A percentile compares a stretch with the other conserved stretches of the same genome.
These are phyloP conservation scores for Pituophis catenifer DNA, from an alignment of 2,113 vertebrate genomes.

Conservation along the genomic window DNA sequence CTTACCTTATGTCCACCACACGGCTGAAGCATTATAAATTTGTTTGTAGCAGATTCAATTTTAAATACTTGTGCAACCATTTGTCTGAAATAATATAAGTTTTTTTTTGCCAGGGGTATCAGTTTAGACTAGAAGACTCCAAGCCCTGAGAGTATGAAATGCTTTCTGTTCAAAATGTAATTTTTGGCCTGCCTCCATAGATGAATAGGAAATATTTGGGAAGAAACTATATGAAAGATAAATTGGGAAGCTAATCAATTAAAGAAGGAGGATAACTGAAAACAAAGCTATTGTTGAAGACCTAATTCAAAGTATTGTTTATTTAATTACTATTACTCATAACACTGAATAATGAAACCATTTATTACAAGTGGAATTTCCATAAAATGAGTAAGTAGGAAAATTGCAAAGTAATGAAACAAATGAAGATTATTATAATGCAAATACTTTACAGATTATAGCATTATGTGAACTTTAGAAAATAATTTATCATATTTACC, in stretches of 20 bases:
- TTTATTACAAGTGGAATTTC: not conserved
- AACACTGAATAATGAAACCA: not conserved
- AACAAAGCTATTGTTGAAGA: conserved; percentile 14
- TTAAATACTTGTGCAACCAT: not conserved
- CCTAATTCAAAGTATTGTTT: conserved; percentile 15
- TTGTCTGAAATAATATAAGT: not conserved
- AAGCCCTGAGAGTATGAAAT: not conserved
- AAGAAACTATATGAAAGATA: conserved; percentile 46
- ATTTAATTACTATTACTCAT: not conserved
- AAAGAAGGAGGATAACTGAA: conserved; percentile 31
- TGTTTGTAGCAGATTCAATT: too few relatives aligned
- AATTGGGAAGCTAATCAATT: conserved; percentile 43
- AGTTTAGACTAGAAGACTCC: not conserved
- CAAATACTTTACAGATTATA: not conserved
- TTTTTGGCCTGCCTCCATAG: conserved; percentile 9
- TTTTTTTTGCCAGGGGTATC: not conserved
- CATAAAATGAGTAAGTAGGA: not conserved
- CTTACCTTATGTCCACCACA: too few relatives aligned
- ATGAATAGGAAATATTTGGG: conserved; percentile 43
- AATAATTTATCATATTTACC: not conserved
- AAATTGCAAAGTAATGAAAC: not conserved
- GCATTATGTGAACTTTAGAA: not conserved
- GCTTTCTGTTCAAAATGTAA: conserved; percentile 32
- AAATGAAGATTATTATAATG: not conserved
- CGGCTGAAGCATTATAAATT: too few relatives aligned